phyloP scores from a whole-genome alignment of 2,797 vertebrate species.

The Parambassis ranga region DNA sequence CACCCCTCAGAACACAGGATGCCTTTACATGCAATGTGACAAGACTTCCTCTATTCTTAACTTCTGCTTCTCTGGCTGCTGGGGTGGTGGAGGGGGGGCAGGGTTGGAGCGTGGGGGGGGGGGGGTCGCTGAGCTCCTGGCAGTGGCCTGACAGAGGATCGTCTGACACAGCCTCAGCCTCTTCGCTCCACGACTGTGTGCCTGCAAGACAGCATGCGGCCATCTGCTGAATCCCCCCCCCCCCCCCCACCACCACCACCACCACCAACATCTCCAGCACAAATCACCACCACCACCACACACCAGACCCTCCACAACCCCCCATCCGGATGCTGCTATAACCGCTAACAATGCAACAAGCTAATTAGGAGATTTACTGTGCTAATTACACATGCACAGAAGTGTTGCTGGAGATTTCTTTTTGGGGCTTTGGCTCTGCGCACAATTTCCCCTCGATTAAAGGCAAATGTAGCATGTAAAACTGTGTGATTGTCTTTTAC shows the following conservation, averaged over 20 bases:
- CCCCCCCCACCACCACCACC: not conserved
- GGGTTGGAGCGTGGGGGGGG: not conserved
- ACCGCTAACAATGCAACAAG: slow-evolving; percentile 70
- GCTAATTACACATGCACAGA: slow-evolving; percentile 68
- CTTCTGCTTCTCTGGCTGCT: slow-evolving; percentile 68
- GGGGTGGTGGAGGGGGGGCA: slow-evolving; percentile 10
- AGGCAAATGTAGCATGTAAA: slow-evolving; percentile 79
- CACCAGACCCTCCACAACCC: slow-evolving; percentile 15
- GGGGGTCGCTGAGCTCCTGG: slow-evolving; percentile 28
- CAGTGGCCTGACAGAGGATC: slow-evolving; percentile 42
- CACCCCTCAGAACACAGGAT: slow-evolving; percentile 57
- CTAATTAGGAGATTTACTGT: slow-evolving; percentile 72
- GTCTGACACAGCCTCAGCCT: slow-evolving; percentile 62
- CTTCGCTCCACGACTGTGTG: slow-evolving; percentile 34
- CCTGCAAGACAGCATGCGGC: slow-evolving; percentile 61
- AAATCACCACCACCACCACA: slow-evolving; percentile 19
- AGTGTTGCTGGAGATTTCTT: slow-evolving; percentile 59
- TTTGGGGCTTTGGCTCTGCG: slow-evolving; percentile 47
- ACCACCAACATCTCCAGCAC: not conserved
- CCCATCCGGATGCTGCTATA: slow-evolving; percentile 41
- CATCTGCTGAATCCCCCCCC: slow-evolving; percentile 63
- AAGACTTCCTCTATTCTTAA: slow-evolving; percentile 82
- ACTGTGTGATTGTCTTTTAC: slow-evolving; percentile 63
- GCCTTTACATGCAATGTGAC: slow-evolving; percentile 77
- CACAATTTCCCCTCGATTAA: slow-evolving; percentile 67